phyloP scores from a whole-genome alignment of 1,140 invertebrate genomes.

The Philaenus spumarius region DNA sequence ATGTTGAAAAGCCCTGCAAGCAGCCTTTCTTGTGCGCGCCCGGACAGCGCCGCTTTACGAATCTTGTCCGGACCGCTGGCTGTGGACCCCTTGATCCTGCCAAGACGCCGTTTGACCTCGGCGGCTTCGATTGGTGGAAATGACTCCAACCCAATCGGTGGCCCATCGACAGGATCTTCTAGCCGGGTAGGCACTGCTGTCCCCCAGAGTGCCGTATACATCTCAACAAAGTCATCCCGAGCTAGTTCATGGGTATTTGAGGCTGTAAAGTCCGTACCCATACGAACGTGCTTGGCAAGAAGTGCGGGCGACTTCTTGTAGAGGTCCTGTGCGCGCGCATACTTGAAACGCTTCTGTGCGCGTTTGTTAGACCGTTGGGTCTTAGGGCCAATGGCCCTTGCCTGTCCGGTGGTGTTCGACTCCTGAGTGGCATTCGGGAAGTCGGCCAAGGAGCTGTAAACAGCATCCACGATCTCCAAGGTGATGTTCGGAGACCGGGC shows the following conservation, averaged over 20 bases:
- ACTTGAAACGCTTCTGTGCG: neutral
- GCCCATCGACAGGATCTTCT: neutral
- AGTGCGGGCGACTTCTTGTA: no score
- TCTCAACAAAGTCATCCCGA: neutral
- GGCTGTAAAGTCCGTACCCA: neutral
- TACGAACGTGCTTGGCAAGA: no score
- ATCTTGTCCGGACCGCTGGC: no score
- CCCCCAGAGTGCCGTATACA: conserved; percentile 19
- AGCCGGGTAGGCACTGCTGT: neutral
- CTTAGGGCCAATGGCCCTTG: neutral
- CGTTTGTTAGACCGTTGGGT: neutral
- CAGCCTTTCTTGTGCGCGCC: neutral
- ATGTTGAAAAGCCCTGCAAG: no score
- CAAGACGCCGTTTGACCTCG: conserved; percentile 3
- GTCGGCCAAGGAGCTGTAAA: neutral
- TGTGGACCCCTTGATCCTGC: no score
- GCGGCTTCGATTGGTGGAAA: conserved; percentile 1
- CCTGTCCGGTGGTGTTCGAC: no score
- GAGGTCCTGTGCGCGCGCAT: neutral
- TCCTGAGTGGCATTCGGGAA: neutral
- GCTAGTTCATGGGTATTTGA: neutral
- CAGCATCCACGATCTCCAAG: neutral
- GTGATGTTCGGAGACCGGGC: neutral
- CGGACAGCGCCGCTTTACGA: no score
- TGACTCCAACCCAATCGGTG: neutral